Conservation (phyloP, 2,113 vertebrate species). For the Sebastes fasciatus region DNA sequence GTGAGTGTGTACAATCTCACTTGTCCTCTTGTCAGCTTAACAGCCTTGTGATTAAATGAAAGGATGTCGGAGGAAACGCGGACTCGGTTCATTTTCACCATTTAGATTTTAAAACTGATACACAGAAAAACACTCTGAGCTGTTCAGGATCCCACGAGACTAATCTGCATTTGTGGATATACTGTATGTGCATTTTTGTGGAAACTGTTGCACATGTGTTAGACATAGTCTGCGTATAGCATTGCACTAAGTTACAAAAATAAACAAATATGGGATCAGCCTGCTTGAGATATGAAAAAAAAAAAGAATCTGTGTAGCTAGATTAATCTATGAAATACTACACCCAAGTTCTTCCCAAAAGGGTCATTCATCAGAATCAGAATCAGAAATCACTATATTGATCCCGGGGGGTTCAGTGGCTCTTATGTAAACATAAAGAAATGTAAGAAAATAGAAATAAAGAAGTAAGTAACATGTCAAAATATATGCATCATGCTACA, state of each 20-base stretch:
- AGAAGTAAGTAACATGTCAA: too few species aligned
- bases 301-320: too few species aligned
- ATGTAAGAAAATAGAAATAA: too few species aligned
- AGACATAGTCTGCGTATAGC: neutral
- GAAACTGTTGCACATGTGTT: neutral
- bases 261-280: neutral
- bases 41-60: constrained; percentile 34
- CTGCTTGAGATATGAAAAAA: neutral
- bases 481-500: too few species aligned
- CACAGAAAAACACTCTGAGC: neutral
- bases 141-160: neutral
- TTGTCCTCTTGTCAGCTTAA: constrained; percentile 28
- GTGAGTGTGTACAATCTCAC: constrained; percentile 13
- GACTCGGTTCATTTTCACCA: neutral
- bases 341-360: neutral
- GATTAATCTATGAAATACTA: neutral
- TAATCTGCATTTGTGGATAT: neutral
- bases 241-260: neutral
- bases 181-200: neutral
- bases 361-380: too few species aligned
- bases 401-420: too few species aligned
- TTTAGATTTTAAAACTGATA: neutral
- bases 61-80: constrained; percentile 1
- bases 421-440: too few species aligned
- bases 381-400: too few species aligned